Percentiles rank a stretch among this genome's conserved stretches.
phyloP scores from a whole-genome alignment of 2,113 vertebrate genomes.

The Corvus moneduloides region DNA sequence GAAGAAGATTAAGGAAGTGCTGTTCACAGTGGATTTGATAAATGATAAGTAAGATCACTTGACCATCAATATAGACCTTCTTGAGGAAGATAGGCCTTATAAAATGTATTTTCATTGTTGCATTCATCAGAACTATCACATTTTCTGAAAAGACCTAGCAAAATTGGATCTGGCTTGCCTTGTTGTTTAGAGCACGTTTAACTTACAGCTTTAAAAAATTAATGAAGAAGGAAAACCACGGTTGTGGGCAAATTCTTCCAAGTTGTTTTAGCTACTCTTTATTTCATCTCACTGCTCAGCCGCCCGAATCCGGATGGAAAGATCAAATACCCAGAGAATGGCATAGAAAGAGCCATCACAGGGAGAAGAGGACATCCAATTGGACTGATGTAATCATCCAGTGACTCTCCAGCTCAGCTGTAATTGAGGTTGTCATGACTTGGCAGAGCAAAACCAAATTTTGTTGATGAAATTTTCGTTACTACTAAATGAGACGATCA shows the following conservation, averaged over 20 bases:
- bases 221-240: conserved; percentile 49
- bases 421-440: conserved; percentile 58
- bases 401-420: neutral
- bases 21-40: neutral
- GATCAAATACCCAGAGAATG: conserved; percentile 39
- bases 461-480: conserved; percentile 51
- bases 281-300: conserved; percentile 11
- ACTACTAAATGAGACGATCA: conserved; percentile 20
- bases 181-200: conserved; percentile 39
- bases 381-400: conserved; percentile 45
- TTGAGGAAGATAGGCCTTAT: neutral
- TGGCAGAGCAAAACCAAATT: conserved; percentile 57
- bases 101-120: conserved; percentile 18
- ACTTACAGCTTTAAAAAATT: conserved; percentile 33
- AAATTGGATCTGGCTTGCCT: conserved; percentile 5
- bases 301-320: neutral
- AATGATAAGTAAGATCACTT: neutral
- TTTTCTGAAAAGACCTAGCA: neutral
- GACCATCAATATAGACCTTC: neutral
- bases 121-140: neutral
- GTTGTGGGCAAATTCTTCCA: conserved; percentile 22
- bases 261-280: conserved; percentile 15
- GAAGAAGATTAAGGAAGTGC: neutral
- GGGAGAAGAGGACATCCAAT: conserved; percentile 29
- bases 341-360: conserved; percentile 33